phyloP scores from a whole-genome alignment of 2,888 invertebrate species.

The Agrochola macilenta region DNA sequence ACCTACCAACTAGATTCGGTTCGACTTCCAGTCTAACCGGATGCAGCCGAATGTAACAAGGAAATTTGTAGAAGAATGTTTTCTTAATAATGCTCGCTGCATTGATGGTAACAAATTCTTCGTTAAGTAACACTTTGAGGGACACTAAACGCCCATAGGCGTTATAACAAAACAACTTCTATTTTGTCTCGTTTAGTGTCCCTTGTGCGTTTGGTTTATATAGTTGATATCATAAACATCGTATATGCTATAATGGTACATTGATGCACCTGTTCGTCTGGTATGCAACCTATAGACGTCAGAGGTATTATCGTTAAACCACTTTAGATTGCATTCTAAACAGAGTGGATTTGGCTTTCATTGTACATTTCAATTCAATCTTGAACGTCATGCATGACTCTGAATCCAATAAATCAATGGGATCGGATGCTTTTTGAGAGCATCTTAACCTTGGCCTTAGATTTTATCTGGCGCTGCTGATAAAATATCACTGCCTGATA shows the following conservation, averaged over 20 bases:
- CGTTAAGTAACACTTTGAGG: background rate
- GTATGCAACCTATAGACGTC: slow-evolving; percentile 32
- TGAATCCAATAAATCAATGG: background rate
- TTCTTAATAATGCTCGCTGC: background rate
- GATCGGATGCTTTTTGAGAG: background rate
- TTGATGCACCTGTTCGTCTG: background rate
- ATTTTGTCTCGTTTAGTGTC: too few species aligned
- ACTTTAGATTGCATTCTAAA: slow-evolving; percentile 44
- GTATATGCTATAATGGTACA: background rate
- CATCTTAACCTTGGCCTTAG: background rate
- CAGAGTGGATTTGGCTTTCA: slow-evolving; percentile 17
- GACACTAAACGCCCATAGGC: too few species aligned
- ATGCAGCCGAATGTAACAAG: background rate
- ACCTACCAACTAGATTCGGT: background rate
- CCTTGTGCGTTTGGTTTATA: background rate
- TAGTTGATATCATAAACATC: background rate
- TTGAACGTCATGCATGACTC: slow-evolving; percentile 17
- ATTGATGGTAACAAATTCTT: background rate
- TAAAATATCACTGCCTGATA: too few species aligned
- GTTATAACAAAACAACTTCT: too few species aligned
- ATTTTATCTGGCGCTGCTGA: too few species aligned
- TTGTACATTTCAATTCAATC: slow-evolving; percentile 2
- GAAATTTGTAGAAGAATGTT: background rate
- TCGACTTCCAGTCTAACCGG: background rate
- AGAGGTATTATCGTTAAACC: slow-evolving; percentile 35